Percentiles rank a stretch among this genome's conserved stretches.
These are phyloP conservation scores for Candoia aspera DNA, from an alignment of 2,113 vertebrate species.

Conservation along the genomic window DNA sequence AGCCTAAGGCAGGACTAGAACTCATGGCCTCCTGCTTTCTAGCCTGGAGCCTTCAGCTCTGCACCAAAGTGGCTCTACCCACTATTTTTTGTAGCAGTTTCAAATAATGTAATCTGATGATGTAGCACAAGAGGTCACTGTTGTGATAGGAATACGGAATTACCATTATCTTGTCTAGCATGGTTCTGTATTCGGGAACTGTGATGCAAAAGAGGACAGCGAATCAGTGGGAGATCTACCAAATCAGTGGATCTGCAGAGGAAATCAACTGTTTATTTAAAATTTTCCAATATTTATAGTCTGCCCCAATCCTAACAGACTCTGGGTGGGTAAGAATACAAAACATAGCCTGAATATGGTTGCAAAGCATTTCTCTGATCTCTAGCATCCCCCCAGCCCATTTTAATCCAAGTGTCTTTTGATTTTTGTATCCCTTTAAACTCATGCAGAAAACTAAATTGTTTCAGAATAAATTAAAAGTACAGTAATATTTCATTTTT, in stretches of 20 bases:
- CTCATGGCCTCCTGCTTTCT: too few relatives aligned
- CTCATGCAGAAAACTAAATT: background rate
- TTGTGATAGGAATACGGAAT: background rate
- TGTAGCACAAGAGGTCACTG: slow-evolving; percentile 8
- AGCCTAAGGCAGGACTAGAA: too few relatives aligned
- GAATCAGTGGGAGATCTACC: background rate
- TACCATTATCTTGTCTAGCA: background rate
- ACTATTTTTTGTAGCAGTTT: background rate
- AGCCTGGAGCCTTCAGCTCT: too few relatives aligned
- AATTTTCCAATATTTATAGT: background rate
- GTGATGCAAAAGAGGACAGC: background rate
- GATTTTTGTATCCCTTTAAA: background rate
- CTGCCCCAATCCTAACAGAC: background rate
- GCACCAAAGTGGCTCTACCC: too few relatives aligned
- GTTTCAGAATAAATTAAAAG: background rate
- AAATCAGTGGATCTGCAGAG: background rate
- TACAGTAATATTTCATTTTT: background rate
- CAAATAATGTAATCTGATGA: background rate
- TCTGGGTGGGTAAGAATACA: background rate
- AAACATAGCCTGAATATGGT: background rate
- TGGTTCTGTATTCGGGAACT: background rate
- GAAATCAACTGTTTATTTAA: background rate
- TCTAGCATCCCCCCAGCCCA: background rate
- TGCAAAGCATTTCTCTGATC: background rate
- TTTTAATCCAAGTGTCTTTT: background rate